Evolutionary conservation across 2,797 vertebrate species (phyloP).

Genomic region (Pangasius djambal): DNA sequence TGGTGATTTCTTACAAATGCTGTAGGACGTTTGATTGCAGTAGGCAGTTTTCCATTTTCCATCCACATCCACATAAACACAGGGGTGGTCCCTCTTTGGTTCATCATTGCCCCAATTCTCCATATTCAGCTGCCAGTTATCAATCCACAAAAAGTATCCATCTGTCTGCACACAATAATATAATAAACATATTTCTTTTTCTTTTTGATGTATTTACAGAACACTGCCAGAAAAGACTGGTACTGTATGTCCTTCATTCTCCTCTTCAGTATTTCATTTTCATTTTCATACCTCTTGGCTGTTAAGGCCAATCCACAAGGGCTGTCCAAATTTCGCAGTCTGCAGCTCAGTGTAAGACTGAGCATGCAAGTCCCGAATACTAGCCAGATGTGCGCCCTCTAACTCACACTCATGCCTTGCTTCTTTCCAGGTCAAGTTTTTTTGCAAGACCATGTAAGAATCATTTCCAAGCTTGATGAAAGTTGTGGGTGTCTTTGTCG

Average conservation of each 20-base stretch:
- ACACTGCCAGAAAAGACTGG: no score
- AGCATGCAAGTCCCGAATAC: conserved; percentile 79
- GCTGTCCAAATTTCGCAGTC: conserved; percentile 69
- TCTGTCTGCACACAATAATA: conserved; percentile 72
- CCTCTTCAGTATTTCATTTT: background rate
- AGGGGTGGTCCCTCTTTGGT: conserved; percentile 79
- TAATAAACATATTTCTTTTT: background rate
- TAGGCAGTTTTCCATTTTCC: conserved; percentile 84
- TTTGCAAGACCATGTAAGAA: conserved; percentile 76
- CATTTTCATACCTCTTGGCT: conserved; percentile 78
- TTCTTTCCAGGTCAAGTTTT: conserved; percentile 82
- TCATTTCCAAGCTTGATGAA: conserved; percentile 75
- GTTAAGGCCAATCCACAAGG: conserved; percentile 92
- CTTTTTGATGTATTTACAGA: background rate
- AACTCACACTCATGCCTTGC: conserved; percentile 74
- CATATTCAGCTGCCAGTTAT: conserved; percentile 84
- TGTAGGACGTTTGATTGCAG: conserved; percentile 82
- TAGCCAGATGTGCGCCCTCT: conserved; percentile 74
- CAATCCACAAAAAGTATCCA: conserved; percentile 81
- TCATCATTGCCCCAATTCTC: conserved; percentile 82
- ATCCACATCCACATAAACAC: conserved; percentile 82
- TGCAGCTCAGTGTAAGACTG: conserved; percentile 80
- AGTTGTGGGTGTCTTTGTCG: conserved; percentile 58
- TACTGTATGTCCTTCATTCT: background rate
- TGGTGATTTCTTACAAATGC: conserved; percentile 82